Evolutionary conservation across 2,797 vertebrate species (phyloP).

Genomic region (Sebastes wilsoni): DNA sequence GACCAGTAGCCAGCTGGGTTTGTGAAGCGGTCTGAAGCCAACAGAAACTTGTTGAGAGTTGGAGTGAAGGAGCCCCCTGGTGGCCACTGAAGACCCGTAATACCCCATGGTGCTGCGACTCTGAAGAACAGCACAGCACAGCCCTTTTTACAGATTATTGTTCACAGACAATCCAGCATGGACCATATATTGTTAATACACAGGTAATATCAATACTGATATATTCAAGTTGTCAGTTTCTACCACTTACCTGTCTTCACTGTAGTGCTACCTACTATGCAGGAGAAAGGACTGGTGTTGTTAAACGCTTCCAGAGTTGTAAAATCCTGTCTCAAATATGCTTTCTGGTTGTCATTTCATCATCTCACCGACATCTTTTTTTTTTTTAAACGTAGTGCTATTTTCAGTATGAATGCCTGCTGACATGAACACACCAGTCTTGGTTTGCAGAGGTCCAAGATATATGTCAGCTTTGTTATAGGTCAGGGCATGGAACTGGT

Average conservation of each 20-base stretch:
- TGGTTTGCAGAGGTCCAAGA: not conserved
- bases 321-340: too few relatives aligned
- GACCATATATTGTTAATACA: not conserved
- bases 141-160: not conserved
- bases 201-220: not conserved
- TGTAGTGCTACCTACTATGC: too few relatives aligned
- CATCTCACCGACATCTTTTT: not conserved
- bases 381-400: not conserved
- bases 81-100: conserved; percentile 90
- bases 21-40: conserved; percentile 94
- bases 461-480: not conserved
- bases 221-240: too few relatives aligned
- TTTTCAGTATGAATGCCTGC: not conserved
- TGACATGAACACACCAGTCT: too few relatives aligned
- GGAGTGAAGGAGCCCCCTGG: conserved; percentile 92
- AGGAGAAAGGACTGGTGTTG: too few relatives aligned
- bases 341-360: too few relatives aligned
- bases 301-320: too few relatives aligned
- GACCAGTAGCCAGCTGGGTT: conserved; percentile 93
- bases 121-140: conserved; percentile 72
- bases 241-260: too few relatives aligned
- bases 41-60: conserved; percentile 85
- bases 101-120: conserved; percentile 81
- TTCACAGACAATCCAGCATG: not conserved
- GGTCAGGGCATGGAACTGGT: not conserved